Evolutionary conservation across 2,113 vertebrate species (phyloP).

Genomic region (Entomyzon cyanotis): DNA sequence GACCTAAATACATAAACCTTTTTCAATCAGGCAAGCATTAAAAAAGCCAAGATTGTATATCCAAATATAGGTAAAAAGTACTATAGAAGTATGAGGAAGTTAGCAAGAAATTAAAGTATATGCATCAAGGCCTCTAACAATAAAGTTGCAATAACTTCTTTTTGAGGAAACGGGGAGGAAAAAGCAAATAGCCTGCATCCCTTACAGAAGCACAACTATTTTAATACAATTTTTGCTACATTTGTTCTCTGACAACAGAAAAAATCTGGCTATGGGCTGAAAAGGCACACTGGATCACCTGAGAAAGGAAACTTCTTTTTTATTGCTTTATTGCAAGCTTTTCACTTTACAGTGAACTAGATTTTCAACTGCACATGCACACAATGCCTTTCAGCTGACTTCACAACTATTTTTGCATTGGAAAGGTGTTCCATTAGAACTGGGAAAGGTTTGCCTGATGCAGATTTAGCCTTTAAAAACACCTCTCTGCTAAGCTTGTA

Average conservation of each 20-base stretch:
- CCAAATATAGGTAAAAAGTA: neutral
- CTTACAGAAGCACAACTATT: neutral
- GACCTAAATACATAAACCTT: neutral
- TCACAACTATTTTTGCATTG: neutral
- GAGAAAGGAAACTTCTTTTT: neutral
- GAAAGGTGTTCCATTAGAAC: neutral
- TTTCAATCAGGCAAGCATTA: neutral
- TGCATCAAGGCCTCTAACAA: slow-evolving; percentile 3
- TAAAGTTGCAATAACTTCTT: slow-evolving; percentile 18
- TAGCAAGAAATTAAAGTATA: neutral
- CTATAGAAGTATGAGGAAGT: neutral
- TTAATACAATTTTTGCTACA: neutral
- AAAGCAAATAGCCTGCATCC: neutral
- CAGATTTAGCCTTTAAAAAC: neutral
- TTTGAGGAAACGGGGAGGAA: neutral
- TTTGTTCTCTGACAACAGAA: neutral
- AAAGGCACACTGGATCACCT: neutral
- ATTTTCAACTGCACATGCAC: neutral
- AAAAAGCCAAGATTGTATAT: neutral
- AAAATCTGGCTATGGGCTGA: neutral
- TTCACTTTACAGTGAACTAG: neutral
- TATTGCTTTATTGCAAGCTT: neutral
- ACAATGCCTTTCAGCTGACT: neutral
- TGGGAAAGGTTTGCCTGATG: neutral
- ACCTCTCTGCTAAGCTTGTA: neutral